Conservation (phyloP, 2,797 vertebrate species). For the Gambusia yucatana region DNA sequence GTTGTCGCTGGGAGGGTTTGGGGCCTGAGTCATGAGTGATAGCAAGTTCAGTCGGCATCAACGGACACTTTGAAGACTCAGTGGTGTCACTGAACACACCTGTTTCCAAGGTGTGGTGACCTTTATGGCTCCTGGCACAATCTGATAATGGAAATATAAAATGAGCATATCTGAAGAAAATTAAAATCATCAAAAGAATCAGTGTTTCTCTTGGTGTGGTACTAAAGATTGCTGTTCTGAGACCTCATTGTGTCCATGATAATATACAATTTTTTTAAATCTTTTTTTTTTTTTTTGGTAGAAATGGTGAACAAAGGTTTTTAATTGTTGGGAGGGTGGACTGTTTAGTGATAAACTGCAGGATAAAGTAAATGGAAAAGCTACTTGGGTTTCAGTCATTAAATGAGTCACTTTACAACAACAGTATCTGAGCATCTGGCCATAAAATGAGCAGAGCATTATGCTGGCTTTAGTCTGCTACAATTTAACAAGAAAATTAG, state of each 20-base stretch:
- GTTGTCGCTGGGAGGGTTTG: slow-evolving; percentile 41
- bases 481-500: not conserved
- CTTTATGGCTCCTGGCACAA: not conserved
- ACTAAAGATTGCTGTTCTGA: not conserved
- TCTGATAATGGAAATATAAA: not conserved
- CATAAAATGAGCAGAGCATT: not conserved
- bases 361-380: not conserved
- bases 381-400: not conserved
- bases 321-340: not conserved
- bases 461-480: not conserved
- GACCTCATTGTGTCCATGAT: too few species aligned
- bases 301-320: too few species aligned
- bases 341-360: not conserved
- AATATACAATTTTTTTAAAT: too few species aligned
- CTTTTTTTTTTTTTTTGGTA: too few species aligned
- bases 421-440: not conserved
- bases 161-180: not conserved
- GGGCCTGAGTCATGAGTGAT: slow-evolving; percentile 61
- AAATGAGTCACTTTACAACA: not conserved
- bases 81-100: slow-evolving; percentile 55
- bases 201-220: not conserved
- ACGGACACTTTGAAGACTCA: slow-evolving; percentile 34
- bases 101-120: slow-evolving; percentile 39
- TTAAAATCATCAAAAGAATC: not conserved
- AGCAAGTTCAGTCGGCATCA: slow-evolving; percentile 32